These are phyloP conservation scores for Drosophila hamatofila DNA, from an alignment of 2,888 invertebrate species.

Conservation along the genomic window DNA sequence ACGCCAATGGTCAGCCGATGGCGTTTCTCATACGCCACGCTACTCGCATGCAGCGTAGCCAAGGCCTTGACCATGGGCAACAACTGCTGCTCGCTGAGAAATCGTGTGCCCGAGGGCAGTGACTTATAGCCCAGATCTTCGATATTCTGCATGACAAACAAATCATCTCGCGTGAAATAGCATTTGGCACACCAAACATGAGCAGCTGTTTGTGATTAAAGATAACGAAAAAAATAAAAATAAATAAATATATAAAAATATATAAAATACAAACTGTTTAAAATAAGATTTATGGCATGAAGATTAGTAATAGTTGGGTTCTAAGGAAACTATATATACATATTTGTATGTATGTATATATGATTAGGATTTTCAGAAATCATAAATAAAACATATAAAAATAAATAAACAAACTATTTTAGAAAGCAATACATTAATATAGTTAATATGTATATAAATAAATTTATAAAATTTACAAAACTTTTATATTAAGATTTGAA, in stretches of 20 bases:
- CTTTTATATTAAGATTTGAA: no score
- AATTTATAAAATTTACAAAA: no score
- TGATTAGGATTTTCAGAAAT: background rate
- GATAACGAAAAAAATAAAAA: background rate
- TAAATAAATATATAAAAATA: background rate
- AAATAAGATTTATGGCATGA: background rate
- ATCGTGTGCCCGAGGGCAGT: slow-evolving; percentile 39
- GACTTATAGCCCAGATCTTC: slow-evolving; percentile 69
- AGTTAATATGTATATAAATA: no score
- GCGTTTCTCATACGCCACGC: slow-evolving; percentile 83
- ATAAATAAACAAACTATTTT: no score
- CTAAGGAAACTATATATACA: background rate
- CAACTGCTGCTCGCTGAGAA: slow-evolving; percentile 80
- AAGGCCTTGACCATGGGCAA: slow-evolving; percentile 80
- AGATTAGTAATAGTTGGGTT: background rate
- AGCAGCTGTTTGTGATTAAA: slow-evolving; percentile 46
- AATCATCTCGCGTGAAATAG: slow-evolving; percentile 80
- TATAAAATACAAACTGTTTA: background rate
- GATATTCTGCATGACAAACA: slow-evolving; percentile 85
- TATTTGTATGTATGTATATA: background rate
- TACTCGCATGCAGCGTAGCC: slow-evolving; percentile 84
- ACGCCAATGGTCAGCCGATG: slow-evolving; percentile 67
- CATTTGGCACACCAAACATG: slow-evolving; percentile 82
- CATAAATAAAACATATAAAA: background rate
- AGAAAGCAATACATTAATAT: no score